phyloP scores from a whole-genome alignment of 2,113 vertebrate species.

The Sinocyclocheilus maitianheensis region DNA sequence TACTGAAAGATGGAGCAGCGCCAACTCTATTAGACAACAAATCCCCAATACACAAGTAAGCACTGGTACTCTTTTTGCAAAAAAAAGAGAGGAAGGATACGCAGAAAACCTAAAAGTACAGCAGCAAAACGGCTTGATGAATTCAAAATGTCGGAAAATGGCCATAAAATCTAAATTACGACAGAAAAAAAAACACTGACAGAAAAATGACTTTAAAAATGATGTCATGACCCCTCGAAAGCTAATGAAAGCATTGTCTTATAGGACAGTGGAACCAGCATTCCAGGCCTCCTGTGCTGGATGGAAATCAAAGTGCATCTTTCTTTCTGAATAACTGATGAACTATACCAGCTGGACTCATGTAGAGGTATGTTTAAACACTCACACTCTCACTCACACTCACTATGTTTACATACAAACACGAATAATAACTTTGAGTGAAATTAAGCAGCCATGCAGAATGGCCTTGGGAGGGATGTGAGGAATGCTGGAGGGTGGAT shows the following conservation, averaged over 20 bases:
- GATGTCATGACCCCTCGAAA: not conserved
- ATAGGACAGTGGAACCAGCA: constrained; percentile 22
- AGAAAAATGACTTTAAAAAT: not conserved
- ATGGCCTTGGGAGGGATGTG: constrained; percentile 25
- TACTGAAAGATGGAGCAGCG: not conserved
- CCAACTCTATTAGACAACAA: constrained; percentile 3
- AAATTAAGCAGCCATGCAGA: constrained; percentile 32
- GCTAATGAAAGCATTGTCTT: not conserved
- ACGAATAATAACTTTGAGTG: constrained; percentile 12
- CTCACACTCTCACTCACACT: not conserved
- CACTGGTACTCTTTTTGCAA: not conserved
- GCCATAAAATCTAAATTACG: not conserved
- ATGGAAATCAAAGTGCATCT: constrained; percentile 42
- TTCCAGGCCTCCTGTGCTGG: constrained; percentile 36
- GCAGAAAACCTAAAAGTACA: not conserved
- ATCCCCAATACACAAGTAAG: not conserved
- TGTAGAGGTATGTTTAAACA: not conserved
- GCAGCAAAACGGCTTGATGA: not conserved
- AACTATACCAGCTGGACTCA: constrained; percentile 41
- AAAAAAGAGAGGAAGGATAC: not conserved
- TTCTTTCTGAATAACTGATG: constrained; percentile 40
- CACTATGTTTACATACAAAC: constrained; percentile 12
- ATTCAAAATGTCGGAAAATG: not conserved
- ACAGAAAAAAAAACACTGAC: not conserved
- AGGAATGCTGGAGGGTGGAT: constrained; percentile 30